Base-by-base conservation (phyloP, 2,888 invertebrate genomes). In the Acanthosoma haemorrhoidale region DNA sequence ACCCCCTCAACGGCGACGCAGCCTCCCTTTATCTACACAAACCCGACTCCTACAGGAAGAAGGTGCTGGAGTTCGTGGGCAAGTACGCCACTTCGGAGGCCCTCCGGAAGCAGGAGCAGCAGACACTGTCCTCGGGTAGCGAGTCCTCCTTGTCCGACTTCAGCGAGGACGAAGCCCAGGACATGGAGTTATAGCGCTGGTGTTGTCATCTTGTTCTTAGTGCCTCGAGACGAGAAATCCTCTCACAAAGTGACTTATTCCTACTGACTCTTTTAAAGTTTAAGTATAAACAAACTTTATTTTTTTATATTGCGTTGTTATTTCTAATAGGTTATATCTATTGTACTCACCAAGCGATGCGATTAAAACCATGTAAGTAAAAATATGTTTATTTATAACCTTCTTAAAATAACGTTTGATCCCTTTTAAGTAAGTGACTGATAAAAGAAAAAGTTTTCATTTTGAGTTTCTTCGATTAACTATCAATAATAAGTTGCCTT, bases 1-100 rank as follows among this genome's bases (percentile, higher is more conserved):
- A 99, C 84, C 99, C 99, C 34, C 84, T 99, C 75, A 99, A 99
- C 84, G 97, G 99, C 43, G 99, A 99, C 83, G 99, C 99, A 73
- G 99, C 99, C 76, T 96, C 98, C 74, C 91, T 99, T 88, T 99
- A 96, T 84, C 89, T 99, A 79, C 98, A 99, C 84, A 98, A 98
- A 83, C 99, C 99, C 68, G 99, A 99, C 82, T 99, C 99, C 80
- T 99, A 98, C 85, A 97, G 96, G 85, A 95, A 95, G 81, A 98
- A 98, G 86, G 98, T 99, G 67, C 90, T 92, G 91, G 98, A 99
- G 81, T 99, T 98, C 85, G 98, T 99, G 76, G 89, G 93, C 80
- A 93, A 95, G 79, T 99, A 95, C 84, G 98, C 98, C 73, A 97
- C 96, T 66, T 98, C 98, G 81, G 97, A 96, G 81, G 98, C 97